Percentiles rank a stretch among this genome's conserved stretches.
These are phyloP conservation scores for Thalassarche chlororhynchos DNA, from an alignment of 2,113 vertebrate genomes.

Conservation along the genomic window DNA sequence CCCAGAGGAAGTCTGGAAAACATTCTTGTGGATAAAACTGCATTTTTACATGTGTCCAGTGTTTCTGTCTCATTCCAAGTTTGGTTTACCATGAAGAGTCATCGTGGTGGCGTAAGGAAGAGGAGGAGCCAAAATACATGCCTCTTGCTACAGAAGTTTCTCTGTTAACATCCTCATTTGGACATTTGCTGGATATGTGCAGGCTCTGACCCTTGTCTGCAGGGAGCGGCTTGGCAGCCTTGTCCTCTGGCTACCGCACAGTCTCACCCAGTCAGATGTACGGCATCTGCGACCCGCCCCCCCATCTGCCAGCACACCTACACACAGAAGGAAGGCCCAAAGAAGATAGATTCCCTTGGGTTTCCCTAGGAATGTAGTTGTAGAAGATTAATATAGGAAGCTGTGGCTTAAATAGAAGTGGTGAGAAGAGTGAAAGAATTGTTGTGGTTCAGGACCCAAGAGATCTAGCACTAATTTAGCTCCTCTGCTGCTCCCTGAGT, in stretches of 20 bases:
- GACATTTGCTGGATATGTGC: neutral
- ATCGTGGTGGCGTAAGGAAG: neutral
- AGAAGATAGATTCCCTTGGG: neutral
- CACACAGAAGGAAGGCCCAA: neutral
- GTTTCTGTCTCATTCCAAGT: neutral
- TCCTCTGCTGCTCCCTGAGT: neutral
- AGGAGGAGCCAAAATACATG: neutral
- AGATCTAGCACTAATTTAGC: neutral
- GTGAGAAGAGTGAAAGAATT: neutral
- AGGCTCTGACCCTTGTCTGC: neutral
- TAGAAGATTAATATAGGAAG: neutral
- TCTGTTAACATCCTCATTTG: neutral
- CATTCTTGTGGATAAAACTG: neutral
- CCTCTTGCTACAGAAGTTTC: neutral
- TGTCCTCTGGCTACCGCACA: neutral
- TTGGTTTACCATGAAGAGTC: neutral
- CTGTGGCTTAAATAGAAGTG: neutral
- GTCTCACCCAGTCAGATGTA: neutral
- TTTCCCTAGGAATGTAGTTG: neutral
- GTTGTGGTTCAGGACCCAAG: neutral
- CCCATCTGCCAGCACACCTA: neutral
- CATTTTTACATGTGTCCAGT: neutral
- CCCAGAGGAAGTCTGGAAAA: conserved; percentile 15
- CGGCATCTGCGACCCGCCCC: neutral
- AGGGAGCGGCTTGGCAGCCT: neutral